Evolutionary conservation across 2,888 invertebrate species (phyloP).

Genomic region (Xylota segnis): DNA sequence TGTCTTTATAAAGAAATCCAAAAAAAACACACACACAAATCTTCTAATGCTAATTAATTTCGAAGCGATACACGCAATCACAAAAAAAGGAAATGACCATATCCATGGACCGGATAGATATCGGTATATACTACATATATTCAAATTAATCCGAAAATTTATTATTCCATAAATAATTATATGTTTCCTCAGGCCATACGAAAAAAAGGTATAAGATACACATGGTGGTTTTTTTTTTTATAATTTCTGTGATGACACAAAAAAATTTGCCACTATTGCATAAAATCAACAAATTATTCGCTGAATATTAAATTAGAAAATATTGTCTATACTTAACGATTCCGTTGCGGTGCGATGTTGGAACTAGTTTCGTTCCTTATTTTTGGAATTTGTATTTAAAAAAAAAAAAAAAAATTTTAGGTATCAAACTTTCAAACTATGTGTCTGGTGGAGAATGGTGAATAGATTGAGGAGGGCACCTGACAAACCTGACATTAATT

Average conservation of each 20-base stretch:
- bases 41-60: conserved; percentile 44
- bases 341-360: background rate
- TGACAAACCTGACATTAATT: conserved; percentile 32
- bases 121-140: conserved; percentile 32
- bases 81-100: conserved; percentile 43
- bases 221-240: background rate
- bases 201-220: background rate
- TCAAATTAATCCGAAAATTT: conserved; percentile 45
- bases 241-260: background rate
- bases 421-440: conserved; percentile 12
- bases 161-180: conserved; percentile 57
- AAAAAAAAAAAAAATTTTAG: no score
- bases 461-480: conserved; percentile 6
- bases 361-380: conserved; percentile 26
- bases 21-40: background rate
- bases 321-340: conserved; percentile 14
- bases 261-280: conserved; percentile 22
- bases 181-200: conserved; percentile 16
- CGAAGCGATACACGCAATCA: conserved; percentile 28
- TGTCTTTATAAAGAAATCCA: background rate
- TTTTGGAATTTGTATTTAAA: background rate
- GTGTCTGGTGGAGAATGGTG: background rate
- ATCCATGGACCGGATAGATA: conserved; percentile 37
- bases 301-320: conserved; percentile 31
- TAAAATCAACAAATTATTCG: conserved; percentile 46